phyloP scores from a whole-genome alignment of 2,797 vertebrate genomes.

The Chiroxiphia lanceolata region DNA sequence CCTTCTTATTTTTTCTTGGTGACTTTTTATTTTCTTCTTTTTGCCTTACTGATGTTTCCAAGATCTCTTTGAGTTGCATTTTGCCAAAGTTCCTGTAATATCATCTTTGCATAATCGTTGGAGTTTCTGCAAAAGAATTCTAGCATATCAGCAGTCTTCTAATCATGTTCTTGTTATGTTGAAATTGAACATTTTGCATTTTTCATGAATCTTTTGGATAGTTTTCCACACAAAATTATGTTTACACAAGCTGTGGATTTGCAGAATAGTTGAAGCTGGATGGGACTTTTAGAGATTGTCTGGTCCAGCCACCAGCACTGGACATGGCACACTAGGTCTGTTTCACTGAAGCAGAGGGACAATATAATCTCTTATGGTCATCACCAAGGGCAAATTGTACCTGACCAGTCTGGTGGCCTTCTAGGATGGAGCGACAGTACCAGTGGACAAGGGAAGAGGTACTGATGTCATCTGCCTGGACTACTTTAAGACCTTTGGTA shows the following conservation, averaged over 20 bases:
- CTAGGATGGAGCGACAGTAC: fast-evolving
- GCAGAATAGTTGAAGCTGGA: background rate
- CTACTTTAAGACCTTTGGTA: background rate
- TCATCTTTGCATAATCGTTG: background rate
- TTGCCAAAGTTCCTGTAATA: background rate
- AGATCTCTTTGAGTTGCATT: background rate
- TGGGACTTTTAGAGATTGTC: background rate
- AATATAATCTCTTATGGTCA: background rate
- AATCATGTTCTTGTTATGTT: background rate
- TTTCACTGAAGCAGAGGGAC: background rate
- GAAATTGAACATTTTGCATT: background rate
- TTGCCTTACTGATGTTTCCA: background rate
- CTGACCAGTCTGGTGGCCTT: background rate
- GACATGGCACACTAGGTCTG: background rate
- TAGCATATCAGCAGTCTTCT: background rate
- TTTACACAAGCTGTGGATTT: background rate
- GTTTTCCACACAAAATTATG: background rate
- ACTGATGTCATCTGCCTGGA: background rate
- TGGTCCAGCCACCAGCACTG: background rate
- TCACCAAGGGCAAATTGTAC: background rate
- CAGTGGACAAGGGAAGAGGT: background rate
- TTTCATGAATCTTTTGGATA: background rate
- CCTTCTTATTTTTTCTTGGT: background rate
- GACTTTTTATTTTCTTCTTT: background rate
- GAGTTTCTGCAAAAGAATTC: background rate